Evolutionary conservation across 2,113 vertebrate genomes (phyloP).

Genomic region (Paralichthys olivaceus): DNA sequence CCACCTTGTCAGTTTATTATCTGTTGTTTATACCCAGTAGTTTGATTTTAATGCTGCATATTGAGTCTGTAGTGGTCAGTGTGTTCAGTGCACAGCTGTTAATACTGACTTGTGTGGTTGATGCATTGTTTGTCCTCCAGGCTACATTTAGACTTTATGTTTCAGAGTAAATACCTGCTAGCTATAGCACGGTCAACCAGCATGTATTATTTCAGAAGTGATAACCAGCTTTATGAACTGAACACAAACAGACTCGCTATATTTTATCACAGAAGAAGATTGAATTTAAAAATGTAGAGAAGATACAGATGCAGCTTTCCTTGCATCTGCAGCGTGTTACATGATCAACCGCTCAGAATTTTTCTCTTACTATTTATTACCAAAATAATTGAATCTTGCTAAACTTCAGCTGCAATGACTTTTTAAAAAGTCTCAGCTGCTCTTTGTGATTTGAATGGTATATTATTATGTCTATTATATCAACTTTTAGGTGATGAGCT

Average conservation of each 20-base stretch:
- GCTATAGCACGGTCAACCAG: conserved; percentile 18
- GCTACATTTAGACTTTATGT: conserved; percentile 45
- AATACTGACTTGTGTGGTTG: conserved; percentile 18
- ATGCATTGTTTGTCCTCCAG: conserved; percentile 30
- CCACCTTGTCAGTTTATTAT: conserved; percentile 23
- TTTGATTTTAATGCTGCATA: conserved; percentile 16
- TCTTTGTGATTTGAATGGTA: not conserved
- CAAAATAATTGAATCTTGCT: not conserved
- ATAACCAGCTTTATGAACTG: conserved; percentile 29
- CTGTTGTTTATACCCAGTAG: not conserved
- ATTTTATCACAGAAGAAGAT: not conserved
- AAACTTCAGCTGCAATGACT: not conserved
- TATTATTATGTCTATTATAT: not conserved
- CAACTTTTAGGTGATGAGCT: not conserved
- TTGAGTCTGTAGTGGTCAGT: conserved; percentile 24
- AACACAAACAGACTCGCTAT: conserved; percentile 12
- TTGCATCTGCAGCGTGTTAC: not conserved
- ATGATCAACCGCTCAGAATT: not conserved
- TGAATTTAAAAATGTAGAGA: not conserved
- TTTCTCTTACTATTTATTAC: not conserved
- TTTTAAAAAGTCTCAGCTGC: not conserved
- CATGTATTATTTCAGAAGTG: conserved; percentile 22
- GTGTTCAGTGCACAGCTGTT: conserved; percentile 12
- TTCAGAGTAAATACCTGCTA: conserved; percentile 45
- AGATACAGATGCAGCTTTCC: not conserved